Percentiles rank a stretch among this genome's conserved stretches.
phyloP scores from a whole-genome alignment of 1,140 invertebrate genomes.

The Macrobrachium rosenbergii region DNA sequence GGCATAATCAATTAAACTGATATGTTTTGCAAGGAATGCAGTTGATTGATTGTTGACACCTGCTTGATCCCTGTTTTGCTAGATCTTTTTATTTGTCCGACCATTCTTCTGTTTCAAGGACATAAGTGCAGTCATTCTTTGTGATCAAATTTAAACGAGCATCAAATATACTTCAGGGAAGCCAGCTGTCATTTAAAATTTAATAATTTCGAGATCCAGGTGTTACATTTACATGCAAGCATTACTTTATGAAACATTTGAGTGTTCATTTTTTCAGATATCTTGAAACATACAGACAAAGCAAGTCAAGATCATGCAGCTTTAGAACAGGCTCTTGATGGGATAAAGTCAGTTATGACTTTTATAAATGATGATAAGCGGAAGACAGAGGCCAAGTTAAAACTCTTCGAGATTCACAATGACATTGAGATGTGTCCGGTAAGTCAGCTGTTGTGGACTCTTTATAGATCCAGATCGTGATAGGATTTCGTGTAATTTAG shows the following conservation, averaged over 20 bases:
- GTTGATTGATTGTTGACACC: too few relatives aligned
- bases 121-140: too few relatives aligned
- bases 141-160: too few relatives aligned
- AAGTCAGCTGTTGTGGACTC: slow-evolving; percentile 68
- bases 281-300: slow-evolving; percentile 90
- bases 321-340: slow-evolving; percentile 86
- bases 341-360: slow-evolving; percentile 93
- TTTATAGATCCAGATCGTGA: not conserved
- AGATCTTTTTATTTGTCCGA: too few relatives aligned
- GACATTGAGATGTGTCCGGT: slow-evolving; percentile 97
- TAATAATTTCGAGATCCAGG: too few relatives aligned
- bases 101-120: too few relatives aligned
- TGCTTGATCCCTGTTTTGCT: too few relatives aligned
- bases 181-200: too few relatives aligned
- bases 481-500: too few relatives aligned
- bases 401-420: slow-evolving; percentile 97
- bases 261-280: slow-evolving; percentile 78
- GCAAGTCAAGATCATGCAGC: slow-evolving; percentile 87
- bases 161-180: too few relatives aligned
- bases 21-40: too few relatives aligned
- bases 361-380: slow-evolving; percentile 98
- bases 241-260: not conserved
- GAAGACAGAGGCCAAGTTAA: slow-evolving; percentile 93
- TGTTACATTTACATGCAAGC: not conserved
- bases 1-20: too few relatives aligned